Evolutionary conservation across 2,113 vertebrate genomes (phyloP).

Genomic region (Oenanthe melanoleuca): DNA sequence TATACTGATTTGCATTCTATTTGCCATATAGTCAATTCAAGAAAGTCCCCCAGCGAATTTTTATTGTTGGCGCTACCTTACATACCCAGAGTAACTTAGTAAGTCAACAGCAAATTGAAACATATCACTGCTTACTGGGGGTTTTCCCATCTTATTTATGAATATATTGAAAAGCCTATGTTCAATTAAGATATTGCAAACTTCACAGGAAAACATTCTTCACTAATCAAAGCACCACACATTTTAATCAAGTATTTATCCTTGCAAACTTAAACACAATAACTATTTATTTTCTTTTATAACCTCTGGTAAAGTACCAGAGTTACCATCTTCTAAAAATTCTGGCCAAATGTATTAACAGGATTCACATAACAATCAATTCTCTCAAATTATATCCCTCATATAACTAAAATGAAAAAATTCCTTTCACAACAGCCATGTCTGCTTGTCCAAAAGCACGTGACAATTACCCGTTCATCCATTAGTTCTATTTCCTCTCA

Average conservation of each 20-base stretch:
- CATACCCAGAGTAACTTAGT: background rate
- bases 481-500: background rate
- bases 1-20: background rate
- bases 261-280: background rate
- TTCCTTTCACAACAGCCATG: background rate
- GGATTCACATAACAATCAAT: background rate
- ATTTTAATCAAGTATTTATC: background rate
- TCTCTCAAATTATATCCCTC: background rate
- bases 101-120: background rate
- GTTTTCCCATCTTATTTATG: rapidly evolving
- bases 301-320: background rate
- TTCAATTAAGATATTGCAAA: background rate
- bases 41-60: background rate
- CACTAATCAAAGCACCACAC: background rate
- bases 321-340: background rate
- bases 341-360: background rate
- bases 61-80: background rate
- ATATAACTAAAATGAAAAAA: background rate
- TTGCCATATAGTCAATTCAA: background rate
- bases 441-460: background rate
- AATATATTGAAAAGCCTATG: background rate
- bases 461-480: background rate
- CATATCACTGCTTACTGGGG: background rate
- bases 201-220: background rate
- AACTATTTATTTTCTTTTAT: background rate